phyloP scores from a whole-genome alignment of 2,888 invertebrate species.

The Bugulina stolonifera region DNA sequence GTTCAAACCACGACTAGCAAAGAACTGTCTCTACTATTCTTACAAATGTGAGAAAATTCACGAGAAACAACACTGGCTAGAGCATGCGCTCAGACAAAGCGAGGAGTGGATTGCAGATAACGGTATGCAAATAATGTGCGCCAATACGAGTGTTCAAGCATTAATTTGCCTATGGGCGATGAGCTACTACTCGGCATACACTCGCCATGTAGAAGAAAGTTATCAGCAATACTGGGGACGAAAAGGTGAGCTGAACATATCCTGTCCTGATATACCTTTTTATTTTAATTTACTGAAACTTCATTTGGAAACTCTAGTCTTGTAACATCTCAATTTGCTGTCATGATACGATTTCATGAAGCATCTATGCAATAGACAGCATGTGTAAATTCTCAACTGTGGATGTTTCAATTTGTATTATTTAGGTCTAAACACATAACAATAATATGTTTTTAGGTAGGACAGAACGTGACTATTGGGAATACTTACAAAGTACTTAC shows the following conservation, averaged over 20 bases:
- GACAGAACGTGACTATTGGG: neutral
- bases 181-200: neutral
- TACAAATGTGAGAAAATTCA: neutral
- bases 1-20: neutral
- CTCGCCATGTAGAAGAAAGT: neutral
- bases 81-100: neutral
- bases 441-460: neutral
- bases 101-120: constrained; percentile 6
- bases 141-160: constrained; percentile 15
- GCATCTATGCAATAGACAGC: no score
- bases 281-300: no score
- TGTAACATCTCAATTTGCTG: no score
- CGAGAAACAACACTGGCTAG: neutral
- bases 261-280: no score
- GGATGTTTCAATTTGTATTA: no score
- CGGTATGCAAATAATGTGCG: neutral
- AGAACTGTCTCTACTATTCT: neutral
- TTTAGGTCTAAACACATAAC: no score
- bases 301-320: no score
- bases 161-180: neutral
- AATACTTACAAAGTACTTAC: neutral
- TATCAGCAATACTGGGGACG: neutral
- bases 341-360: no score
- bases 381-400: no score
- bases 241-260: neutral